Base-by-base conservation (phyloP, 2,888 invertebrate species). In the Leucophenga montana region DNA sequence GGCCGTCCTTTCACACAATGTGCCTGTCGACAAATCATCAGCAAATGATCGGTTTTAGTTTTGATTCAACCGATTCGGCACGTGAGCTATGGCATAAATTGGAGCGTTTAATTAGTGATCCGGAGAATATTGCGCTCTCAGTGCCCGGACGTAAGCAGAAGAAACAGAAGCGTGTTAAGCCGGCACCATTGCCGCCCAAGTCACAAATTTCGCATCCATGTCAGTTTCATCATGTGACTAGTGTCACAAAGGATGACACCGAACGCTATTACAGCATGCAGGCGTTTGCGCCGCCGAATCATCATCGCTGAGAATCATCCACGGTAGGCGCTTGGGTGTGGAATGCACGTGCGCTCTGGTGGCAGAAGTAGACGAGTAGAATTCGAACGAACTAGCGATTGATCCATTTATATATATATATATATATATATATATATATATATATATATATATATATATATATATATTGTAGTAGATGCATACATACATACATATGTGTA, bases 161-260 rank as follows among this genome's bases (percentile, higher is more conserved):
- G 87, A 82, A 82, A 18, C 87, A 87, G 73, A 91, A 91, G 76
- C 85, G 89, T 11, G 89, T 88, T 5, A 92, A 92, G 86, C 90
- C 91, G 59, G 89, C 90, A 4, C 91, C 91, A 56, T 88, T 93
- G 72, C 95, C 95, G 20, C 92, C 93, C 64, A 95, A 95, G 87
- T 92, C 92, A 71, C 94, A 95, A 87, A 95, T 95, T 77, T 95
- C 95, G 61, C 92, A 93, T 85, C 95, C 95, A 0, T 95, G 95
- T 85, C 94, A 94, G 85, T 95, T 95, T 88, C 93, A 94, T 79
- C 95, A 95, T 87, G 92, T 95, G 74, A 95, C 94, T 66, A 94
- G 93, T 79, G 92, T 95, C 57, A 94, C 94, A 73, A 90, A 91
- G 50, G 91, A 91, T 69, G 94, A 94, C 82, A 90, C 91, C 73